These are phyloP conservation scores for Leptogaster cylindrica DNA, from an alignment of 2,888 invertebrate genomes.

Conservation along the genomic window DNA sequence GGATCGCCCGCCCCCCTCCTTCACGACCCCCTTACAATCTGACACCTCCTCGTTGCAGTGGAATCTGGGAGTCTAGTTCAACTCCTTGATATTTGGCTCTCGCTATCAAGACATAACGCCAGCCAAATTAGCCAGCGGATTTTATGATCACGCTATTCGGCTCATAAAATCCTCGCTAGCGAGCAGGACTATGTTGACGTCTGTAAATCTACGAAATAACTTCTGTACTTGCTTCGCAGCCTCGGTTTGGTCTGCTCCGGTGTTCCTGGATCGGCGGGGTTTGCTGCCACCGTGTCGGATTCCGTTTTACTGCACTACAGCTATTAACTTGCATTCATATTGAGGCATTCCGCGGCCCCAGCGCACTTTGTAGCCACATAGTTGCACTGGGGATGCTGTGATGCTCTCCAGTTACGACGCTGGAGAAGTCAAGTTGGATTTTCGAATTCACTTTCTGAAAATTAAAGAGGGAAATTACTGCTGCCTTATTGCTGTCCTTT, in stretches of 20 bases:
- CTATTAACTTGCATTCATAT: slow-evolving; percentile 21
- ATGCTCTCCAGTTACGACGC: neutral
- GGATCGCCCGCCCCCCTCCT: too few species aligned
- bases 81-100: neutral
- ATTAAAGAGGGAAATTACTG: neutral
- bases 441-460: slow-evolving; percentile 20
- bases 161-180: slow-evolving; percentile 24
- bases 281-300: slow-evolving; percentile 25
- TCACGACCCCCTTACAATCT: too few species aligned
- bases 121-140: slow-evolving; percentile 24
- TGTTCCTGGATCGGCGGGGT: neutral
- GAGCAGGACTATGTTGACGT: slow-evolving; percentile 20
- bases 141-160: slow-evolving; percentile 27
- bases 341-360: neutral
- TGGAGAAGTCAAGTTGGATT: slow-evolving; percentile 18
- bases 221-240: slow-evolving; percentile 23
- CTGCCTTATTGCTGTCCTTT: too few species aligned
- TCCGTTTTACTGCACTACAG: slow-evolving; percentile 22
- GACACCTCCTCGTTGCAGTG: slow-evolving; percentile 10
- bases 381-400: neutral
- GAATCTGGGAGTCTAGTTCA: neutral
- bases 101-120: neutral
- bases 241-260: slow-evolving; percentile 9
- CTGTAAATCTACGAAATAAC: slow-evolving; percentile 27
- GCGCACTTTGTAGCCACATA: slow-evolving; percentile 19